phyloP scores from a whole-genome alignment of 2,888 invertebrate species.

The Neria commutata region DNA sequence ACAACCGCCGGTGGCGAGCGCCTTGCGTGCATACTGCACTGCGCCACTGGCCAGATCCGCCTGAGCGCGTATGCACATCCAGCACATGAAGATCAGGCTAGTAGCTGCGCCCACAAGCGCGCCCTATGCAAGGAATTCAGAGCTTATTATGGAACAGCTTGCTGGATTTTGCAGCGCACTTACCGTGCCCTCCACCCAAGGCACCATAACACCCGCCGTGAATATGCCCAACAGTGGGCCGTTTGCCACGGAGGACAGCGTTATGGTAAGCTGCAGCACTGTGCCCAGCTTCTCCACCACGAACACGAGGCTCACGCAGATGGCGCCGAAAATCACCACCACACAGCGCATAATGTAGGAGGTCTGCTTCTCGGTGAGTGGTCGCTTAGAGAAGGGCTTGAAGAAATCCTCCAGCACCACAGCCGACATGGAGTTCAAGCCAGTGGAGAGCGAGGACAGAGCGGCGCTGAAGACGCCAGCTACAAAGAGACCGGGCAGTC shows the following conservation, averaged over 20 bases:
- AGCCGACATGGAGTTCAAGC: constrained; percentile 78
- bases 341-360: constrained; percentile 71
- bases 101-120: constrained; percentile 65
- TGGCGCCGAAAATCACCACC: constrained; percentile 68
- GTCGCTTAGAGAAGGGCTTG: constrained; percentile 64
- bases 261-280: constrained; percentile 73
- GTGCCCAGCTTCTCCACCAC: constrained; percentile 72
- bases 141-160: not conserved
- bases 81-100: constrained; percentile 64
- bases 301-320: constrained; percentile 69
- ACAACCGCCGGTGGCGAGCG: constrained; percentile 64
- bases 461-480: constrained; percentile 92
- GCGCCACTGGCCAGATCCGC: constrained; percentile 64
- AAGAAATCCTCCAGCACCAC: constrained; percentile 76
- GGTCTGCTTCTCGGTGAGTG: constrained; percentile 66
- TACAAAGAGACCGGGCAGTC: constrained; percentile 85
- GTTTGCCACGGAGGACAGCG: constrained; percentile 69
- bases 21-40: constrained; percentile 63
- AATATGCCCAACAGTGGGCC: constrained; percentile 74
- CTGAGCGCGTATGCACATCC: constrained; percentile 66
- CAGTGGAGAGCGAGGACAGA: constrained; percentile 80
- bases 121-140: constrained; percentile 54
- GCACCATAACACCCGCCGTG: constrained; percentile 71
- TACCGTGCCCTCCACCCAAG: constrained; percentile 70
- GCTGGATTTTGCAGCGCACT: constrained; percentile 14